Conservation (phyloP, 2,797 vertebrate genomes). For the Ctenopoma multispine region DNA sequence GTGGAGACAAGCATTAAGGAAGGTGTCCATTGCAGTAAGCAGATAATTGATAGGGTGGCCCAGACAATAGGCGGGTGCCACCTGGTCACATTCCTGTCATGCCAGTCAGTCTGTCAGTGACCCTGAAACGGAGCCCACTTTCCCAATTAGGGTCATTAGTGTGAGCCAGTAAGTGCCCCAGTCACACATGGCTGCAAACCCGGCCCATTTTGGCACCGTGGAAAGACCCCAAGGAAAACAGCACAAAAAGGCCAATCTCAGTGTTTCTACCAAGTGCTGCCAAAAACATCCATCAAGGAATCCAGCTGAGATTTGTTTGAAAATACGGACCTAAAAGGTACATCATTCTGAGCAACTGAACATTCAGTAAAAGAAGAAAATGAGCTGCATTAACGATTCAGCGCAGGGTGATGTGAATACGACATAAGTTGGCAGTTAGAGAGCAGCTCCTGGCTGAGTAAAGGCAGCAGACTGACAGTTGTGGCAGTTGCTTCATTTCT, state of each 20-base stretch:
- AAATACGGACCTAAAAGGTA: slow-evolving; percentile 6
- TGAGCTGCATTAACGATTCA: slow-evolving; percentile 28
- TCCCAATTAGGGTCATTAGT: slow-evolving; percentile 84
- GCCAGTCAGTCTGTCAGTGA: slow-evolving; percentile 79
- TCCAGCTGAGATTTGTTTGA: slow-evolving; percentile 38
- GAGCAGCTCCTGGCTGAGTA: slow-evolving; percentile 33
- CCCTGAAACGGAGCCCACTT: slow-evolving; percentile 83
- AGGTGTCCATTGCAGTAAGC: slow-evolving; percentile 59
- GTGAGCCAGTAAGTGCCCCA: slow-evolving; percentile 77
- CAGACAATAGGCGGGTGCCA: slow-evolving; percentile 72
- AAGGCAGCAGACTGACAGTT: slow-evolving; percentile 73
- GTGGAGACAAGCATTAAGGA: slow-evolving; percentile 27
- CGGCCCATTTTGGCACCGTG: slow-evolving; percentile 73
- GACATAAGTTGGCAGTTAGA: slow-evolving; percentile 34
- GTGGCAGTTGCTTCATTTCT: slow-evolving; percentile 76
- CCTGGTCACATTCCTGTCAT: slow-evolving; percentile 79
- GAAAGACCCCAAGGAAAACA: slow-evolving; percentile 66
- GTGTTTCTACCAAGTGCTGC: slow-evolving; percentile 59
- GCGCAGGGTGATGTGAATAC: slow-evolving; percentile 21
- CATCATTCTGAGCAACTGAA: slow-evolving; percentile 3
- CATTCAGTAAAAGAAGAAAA: slow-evolving; percentile 14
- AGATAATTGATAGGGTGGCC: slow-evolving; percentile 62
- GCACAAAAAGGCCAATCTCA: slow-evolving; percentile 39
- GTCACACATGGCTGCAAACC: slow-evolving; percentile 82
- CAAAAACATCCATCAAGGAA: slow-evolving; percentile 54